Conservation (phyloP, 2,797 vertebrate genomes). For the Hydrocynus forskahlii region DNA sequence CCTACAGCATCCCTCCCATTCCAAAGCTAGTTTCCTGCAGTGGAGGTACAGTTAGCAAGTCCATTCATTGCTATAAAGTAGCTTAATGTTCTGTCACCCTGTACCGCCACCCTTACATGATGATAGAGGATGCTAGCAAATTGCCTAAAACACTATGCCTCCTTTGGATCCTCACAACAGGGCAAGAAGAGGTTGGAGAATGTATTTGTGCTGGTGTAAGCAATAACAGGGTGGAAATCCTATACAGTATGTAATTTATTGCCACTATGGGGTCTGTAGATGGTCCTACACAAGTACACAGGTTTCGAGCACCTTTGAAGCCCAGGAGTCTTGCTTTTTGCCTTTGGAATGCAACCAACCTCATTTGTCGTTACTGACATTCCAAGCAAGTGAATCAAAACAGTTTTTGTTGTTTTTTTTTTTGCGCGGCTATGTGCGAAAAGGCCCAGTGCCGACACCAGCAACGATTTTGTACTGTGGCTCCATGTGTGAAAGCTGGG, state of each 20-base stretch:
- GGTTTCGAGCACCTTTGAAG: background rate
- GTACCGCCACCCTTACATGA: constrained; percentile 27
- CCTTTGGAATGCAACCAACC: background rate
- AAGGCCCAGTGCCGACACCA: constrained; percentile 11
- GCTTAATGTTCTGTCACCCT: constrained; percentile 35
- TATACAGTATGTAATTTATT: background rate
- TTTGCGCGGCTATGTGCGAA: background rate
- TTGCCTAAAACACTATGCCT: background rate
- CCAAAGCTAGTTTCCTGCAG: constrained; percentile 30
- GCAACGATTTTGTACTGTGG: constrained; percentile 79
- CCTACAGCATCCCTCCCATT: background rate
- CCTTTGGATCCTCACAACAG: constrained; percentile 3
- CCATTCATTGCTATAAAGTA: constrained; percentile 42
- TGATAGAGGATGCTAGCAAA: constrained; percentile 40
- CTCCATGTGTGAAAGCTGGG: constrained; percentile 67
- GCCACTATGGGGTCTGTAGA: background rate
- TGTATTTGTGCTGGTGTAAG: constrained; percentile 17
- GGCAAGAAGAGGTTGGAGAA: background rate
- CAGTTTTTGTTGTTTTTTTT: background rate
- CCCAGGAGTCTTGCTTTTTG: background rate
- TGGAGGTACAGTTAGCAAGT: constrained; percentile 35
- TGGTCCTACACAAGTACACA: background rate
- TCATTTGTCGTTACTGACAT: constrained; percentile 3
- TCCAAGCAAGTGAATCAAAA: background rate
- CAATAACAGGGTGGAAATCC: constrained; percentile 14